Percentiles rank a stretch among this genome's conserved stretches.
These are phyloP conservation scores for Hippocampus guttulatus DNA, from an alignment of 2,113 vertebrate genomes.

Conservation along the genomic window DNA sequence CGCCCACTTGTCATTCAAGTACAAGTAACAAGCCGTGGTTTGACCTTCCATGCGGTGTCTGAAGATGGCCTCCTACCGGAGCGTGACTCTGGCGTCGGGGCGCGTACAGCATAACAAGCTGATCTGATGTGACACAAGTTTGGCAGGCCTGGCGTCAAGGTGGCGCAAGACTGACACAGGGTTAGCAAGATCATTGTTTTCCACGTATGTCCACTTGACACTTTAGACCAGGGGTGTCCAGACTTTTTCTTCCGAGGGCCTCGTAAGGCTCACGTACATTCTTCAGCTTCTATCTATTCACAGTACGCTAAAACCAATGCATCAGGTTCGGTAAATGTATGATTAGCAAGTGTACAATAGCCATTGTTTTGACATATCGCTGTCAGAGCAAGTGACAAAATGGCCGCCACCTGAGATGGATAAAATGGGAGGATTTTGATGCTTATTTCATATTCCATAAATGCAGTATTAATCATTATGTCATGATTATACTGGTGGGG, in stretches of 20 bases:
- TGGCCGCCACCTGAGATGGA: too few relatives aligned
- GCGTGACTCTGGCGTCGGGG: constrained; percentile 61
- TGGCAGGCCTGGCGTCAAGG: constrained; percentile 63
- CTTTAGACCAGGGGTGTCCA: background rate
- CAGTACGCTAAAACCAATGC: too few relatives aligned
- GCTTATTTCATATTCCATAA: too few relatives aligned
- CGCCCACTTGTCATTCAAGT: constrained; percentile 52
- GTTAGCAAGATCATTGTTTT: constrained; percentile 44
- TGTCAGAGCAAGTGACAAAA: too few relatives aligned
- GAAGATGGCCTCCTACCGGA: constrained; percentile 50
- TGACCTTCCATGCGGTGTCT: constrained; percentile 50
- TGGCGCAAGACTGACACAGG: constrained; percentile 57
- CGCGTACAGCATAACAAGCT: constrained; percentile 55
- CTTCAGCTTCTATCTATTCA: background rate
- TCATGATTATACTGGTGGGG: too few relatives aligned
- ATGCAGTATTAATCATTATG: too few relatives aligned
- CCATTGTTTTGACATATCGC: too few relatives aligned
- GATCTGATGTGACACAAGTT: constrained; percentile 64
- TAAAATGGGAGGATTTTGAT: too few relatives aligned
- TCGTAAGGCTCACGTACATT: background rate
- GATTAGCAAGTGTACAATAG: too few relatives aligned
- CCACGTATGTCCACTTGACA: background rate
- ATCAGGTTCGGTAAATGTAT: too few relatives aligned
- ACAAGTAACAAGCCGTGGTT: constrained; percentile 42
- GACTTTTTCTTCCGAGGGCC: background rate